Base-by-base conservation (phyloP, 2,888 invertebrate species). In the Plagodis pulveraria region DNA sequence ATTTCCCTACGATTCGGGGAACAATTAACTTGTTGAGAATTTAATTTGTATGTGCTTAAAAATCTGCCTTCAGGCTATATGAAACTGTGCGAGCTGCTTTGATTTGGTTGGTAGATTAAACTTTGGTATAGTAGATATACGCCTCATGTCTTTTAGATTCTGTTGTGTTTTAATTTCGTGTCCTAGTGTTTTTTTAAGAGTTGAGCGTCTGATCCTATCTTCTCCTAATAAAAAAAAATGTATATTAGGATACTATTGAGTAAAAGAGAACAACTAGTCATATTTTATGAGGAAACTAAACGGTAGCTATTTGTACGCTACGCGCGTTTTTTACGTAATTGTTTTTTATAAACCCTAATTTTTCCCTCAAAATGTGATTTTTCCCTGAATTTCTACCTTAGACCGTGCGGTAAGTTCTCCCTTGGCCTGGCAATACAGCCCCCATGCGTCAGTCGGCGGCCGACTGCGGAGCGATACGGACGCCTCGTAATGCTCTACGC, bases 391-490 rank as follows among this genome's bases (percentile, higher is more conserved):
- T 22, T 22, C 22, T 40, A 10, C 40, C 8, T 10, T 10, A 40
- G 10, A 10, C 8, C 10, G 10, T 10, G 47, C 70, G 71, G 69
- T 51, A 56, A 63, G 62, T 56, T 47, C 56, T 44, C 58, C 50
- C 55, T 41, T 50, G 62, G 64, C 62, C 70, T 73, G 77, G 85
- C 76, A 84, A 82, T 78, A 71, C 81, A 63, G 73, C 32, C 52
- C 55, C 62, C 69, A 71, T 73, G 69, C 83, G 82, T 80, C 85
- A 91, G 92, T 91, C 84, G 81, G 77, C 82, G 81, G 81, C 80
- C 79, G 83, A 78, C 79, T 72, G 78, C 80, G 81, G 76, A 74
- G 78, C 83, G 81, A 65, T 77, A 65, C 78, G 76, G 78, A 73
- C 84, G 86, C 49, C 47, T 47, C 81, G 83, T 54, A 8, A 82